phyloP scores from a whole-genome alignment of 2,113 vertebrate genomes.

The Bungarus multicinctus region DNA sequence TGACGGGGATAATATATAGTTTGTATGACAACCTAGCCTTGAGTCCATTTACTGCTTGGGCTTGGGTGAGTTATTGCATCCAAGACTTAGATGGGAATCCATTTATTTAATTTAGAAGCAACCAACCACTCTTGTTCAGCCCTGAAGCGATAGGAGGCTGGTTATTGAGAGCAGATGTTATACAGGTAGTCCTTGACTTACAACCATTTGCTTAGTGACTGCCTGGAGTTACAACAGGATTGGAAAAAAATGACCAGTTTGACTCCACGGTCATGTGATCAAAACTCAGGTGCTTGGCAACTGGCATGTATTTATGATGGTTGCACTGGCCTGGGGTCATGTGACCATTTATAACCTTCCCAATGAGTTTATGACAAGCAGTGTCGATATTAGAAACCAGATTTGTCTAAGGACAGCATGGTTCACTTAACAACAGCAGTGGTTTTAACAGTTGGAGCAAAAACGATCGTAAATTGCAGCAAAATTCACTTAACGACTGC shows the following conservation, averaged over 20 bases:
- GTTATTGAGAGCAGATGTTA: not conserved
- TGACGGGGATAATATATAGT: constrained; percentile 55
- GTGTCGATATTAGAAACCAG: not conserved
- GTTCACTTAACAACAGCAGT: not conserved
- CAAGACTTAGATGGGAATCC: constrained; percentile 42
- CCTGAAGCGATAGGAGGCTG: not conserved
- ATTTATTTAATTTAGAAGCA: constrained; percentile 62
- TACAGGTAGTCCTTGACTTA: not conserved
- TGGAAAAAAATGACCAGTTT: not conserved
- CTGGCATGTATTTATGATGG: not conserved
- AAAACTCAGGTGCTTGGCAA: not conserved
- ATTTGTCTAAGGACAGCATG: not conserved
- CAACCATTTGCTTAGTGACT: not conserved
- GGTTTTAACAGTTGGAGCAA: not conserved
- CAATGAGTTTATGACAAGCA: not conserved
- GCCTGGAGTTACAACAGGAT: not conserved
- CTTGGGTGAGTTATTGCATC: constrained; percentile 63
- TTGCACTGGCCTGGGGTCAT: not conserved
- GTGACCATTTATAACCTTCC: not conserved
- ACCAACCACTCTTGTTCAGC: constrained; percentile 39
- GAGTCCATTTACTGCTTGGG: constrained; percentile 53
- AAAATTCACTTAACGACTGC: not conserved
- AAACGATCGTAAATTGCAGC: not conserved
- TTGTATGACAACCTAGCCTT: constrained; percentile 53
- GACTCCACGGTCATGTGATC: not conserved